A percentile compares a stretch with the other conserved stretches of the same genome.
phyloP scores from a whole-genome alignment of 2,888 invertebrate species.

The Mythimna albipuncta region DNA sequence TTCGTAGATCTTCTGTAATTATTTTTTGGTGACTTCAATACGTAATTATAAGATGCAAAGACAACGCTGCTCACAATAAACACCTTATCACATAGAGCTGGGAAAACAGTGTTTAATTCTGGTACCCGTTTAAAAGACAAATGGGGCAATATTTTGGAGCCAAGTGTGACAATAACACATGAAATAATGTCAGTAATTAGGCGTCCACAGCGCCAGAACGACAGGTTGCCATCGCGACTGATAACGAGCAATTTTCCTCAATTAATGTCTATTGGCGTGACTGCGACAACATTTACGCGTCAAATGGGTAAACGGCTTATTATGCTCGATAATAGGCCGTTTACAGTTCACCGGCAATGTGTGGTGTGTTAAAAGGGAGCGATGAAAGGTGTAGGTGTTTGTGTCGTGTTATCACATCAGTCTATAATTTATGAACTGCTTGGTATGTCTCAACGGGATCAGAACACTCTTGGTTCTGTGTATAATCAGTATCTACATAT shows the following conservation, averaged over 20 bases:
- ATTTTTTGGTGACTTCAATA: too few species aligned
- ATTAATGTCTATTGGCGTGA: slow-evolving; percentile 25
- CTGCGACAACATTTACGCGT: slow-evolving; percentile 21
- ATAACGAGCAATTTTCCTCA: slow-evolving; percentile 37
- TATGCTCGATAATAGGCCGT: slow-evolving; percentile 21
- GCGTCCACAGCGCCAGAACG: not conserved
- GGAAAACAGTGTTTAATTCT: not conserved
- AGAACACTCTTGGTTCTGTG: not conserved
- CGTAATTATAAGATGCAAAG: not conserved
- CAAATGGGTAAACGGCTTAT: slow-evolving; percentile 20
- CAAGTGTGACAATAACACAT: slow-evolving; percentile 23
- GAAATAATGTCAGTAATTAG: slow-evolving; percentile 25
- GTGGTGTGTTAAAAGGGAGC: not conserved
- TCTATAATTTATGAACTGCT: not conserved
- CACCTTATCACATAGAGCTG: not conserved
- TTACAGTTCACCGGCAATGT: not conserved
- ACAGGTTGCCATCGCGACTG: slow-evolving; percentile 15
- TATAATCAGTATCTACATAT: not conserved
- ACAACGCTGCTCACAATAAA: not conserved
- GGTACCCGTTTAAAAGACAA: not conserved
- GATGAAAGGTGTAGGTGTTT: slow-evolving; percentile 1
- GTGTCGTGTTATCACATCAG: not conserved
- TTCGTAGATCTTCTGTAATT: too few species aligned
- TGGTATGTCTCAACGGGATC: not conserved
- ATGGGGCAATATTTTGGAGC: not conserved